phyloP scores from a whole-genome alignment of 2,797 vertebrate genomes.

The Crenuchus spilurus region DNA sequence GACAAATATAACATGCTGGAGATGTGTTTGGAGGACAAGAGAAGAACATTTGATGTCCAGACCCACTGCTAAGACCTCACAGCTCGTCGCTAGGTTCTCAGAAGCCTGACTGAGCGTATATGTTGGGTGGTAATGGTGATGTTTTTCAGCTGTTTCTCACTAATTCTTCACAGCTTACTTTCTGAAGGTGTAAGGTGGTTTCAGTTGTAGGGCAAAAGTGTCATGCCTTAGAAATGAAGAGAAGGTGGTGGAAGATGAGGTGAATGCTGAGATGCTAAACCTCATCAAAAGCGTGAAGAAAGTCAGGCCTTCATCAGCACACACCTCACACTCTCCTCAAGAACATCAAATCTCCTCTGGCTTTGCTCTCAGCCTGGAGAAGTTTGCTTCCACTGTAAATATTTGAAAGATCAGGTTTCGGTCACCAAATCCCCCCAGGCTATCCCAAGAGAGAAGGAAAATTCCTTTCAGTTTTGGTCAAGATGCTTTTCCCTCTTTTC shows the following conservation, averaged over 20 bases:
- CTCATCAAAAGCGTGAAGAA: neutral
- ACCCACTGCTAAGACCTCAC: slow-evolving; percentile 33
- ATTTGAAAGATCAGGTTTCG: slow-evolving; percentile 70
- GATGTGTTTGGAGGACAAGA: neutral
- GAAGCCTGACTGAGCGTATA: slow-evolving; percentile 7
- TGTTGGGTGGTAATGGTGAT: slow-evolving; percentile 21
- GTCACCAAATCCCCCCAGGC: slow-evolving; percentile 61
- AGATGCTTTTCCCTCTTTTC: neutral
- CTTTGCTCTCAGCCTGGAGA: slow-evolving; percentile 31
- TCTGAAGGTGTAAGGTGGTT: neutral
- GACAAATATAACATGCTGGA: neutral
- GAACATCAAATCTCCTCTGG: slow-evolving; percentile 59
- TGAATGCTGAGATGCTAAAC: neutral
- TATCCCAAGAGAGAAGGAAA: slow-evolving; percentile 63
- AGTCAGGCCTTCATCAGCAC: neutral
- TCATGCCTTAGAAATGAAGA: neutral
- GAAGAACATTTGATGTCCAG: neutral
- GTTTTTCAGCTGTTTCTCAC: slow-evolving; percentile 18
- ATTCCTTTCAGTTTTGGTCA: slow-evolving; percentile 63
- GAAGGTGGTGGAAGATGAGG: neutral
- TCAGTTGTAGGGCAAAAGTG: neutral
- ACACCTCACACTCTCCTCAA: slow-evolving; percentile 13
- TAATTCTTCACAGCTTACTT: neutral
- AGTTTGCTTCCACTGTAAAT: slow-evolving; percentile 67
- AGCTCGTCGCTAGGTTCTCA: neutral